A percentile compares a stretch with the other conserved stretches of the same genome.
These are phyloP conservation scores for Macrophya annulata DNA, from an alignment of 2,888 invertebrate species.

Conservation along the genomic window DNA sequence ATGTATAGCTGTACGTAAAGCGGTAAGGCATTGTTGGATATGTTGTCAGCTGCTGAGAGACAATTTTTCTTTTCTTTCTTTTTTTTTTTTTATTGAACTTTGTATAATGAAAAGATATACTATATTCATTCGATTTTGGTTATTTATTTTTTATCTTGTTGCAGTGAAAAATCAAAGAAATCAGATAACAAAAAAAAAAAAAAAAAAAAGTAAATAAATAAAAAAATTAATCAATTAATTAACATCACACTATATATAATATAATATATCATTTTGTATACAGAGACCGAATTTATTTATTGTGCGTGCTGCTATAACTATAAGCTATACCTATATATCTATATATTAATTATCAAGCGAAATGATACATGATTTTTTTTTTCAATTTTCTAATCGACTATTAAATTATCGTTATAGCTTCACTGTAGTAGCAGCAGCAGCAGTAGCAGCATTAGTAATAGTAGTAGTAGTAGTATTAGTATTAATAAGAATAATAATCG, in stretches of 20 bases:
- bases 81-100: no score
- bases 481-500: no score
- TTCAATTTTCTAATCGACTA: not conserved
- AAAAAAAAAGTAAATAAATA: not conserved
- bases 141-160: no score
- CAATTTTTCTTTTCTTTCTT: not conserved
- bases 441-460: not conserved
- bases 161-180: no score
- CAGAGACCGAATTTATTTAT: not conserved
- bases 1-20: constrained; percentile 64
- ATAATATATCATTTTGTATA: not conserved
- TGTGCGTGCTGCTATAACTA: not conserved
- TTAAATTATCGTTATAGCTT: not conserved
- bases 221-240: not conserved
- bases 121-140: no score
- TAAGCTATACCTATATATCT: no score
- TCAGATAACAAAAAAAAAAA: no score
- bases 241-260: not conserved
- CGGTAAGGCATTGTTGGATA: constrained; percentile 79
- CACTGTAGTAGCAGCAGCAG: not conserved
- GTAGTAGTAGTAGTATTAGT: no score
- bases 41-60: constrained; percentile 70
- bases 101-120: no score
- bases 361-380: no score
- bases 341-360: no score